These are phyloP conservation scores for Zaprionus capensis DNA, from an alignment of 1,140 invertebrate genomes.

Conservation along the genomic window DNA sequence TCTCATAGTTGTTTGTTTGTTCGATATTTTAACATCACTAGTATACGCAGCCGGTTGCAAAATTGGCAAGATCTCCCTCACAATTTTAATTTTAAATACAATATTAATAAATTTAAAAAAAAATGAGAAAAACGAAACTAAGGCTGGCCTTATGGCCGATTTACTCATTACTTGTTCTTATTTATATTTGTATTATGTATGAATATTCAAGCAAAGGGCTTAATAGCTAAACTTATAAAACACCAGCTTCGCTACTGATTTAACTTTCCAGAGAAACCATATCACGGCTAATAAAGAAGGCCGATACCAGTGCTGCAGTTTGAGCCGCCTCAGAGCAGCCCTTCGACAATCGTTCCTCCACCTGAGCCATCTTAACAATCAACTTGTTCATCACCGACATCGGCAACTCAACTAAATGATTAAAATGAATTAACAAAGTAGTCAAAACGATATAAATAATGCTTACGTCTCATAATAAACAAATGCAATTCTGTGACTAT, in stretches of 20 bases:
- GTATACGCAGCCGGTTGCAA: background rate
- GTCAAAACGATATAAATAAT: constrained; percentile 9
- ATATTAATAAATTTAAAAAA: too few species aligned
- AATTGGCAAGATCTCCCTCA: background rate
- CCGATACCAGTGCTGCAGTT: constrained; percentile 91
- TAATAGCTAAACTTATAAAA: background rate
- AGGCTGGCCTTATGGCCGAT: too few species aligned
- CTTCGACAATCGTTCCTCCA: constrained; percentile 91
- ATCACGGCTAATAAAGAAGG: constrained; percentile 90
- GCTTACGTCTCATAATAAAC: constrained; percentile 93
- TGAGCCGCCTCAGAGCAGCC: constrained; percentile 94
- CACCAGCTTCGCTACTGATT: background rate
- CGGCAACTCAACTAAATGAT: constrained; percentile 91
- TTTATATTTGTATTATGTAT: background rate
- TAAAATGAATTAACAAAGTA: background rate
- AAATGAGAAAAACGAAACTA: too few species aligned
- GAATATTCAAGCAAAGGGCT: background rate
- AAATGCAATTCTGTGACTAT: constrained; percentile 95
- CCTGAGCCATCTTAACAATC: constrained; percentile 92
- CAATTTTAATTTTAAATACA: background rate
- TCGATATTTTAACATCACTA: too few species aligned
- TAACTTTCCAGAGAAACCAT: constrained; percentile 83
- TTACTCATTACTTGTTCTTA: background rate
- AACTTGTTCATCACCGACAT: constrained; percentile 89
- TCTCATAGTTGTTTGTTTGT: constrained; percentile 23